Evolutionary conservation across 2,113 vertebrate species (phyloP).

Genomic region (Plecotus auritus): DNA sequence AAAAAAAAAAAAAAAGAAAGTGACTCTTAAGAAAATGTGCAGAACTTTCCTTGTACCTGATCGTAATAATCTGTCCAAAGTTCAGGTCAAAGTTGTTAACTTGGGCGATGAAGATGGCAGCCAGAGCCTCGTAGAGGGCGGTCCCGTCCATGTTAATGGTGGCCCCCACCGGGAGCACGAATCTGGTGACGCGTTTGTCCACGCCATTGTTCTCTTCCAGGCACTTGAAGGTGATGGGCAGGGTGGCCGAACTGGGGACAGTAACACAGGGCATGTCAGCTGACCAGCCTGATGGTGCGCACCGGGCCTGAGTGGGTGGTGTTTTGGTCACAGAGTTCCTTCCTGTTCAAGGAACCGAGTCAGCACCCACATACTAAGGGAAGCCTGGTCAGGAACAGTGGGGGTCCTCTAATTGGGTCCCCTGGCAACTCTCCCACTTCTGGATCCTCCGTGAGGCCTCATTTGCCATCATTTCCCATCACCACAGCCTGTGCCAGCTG

Average conservation of each 20-base stretch:
- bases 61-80: conserved; percentile 97
- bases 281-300: not conserved
- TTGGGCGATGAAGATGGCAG: conserved; percentile 97
- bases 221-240: conserved; percentile 96
- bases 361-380: not conserved
- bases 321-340: conserved; percentile 32
- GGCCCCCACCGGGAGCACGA: conserved; percentile 94
- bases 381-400: not conserved
- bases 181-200: conserved; percentile 95
- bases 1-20: no score
- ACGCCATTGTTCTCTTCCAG: conserved; percentile 95
- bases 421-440: not conserved
- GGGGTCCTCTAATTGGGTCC: not conserved
- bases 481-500: not conserved
- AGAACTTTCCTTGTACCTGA: conserved; percentile 85
- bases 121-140: conserved; percentile 94
- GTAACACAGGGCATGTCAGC: not conserved
- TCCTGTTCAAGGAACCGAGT: conserved; percentile 39
- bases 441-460: not conserved
- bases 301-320: not conserved
- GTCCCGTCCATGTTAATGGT: conserved; percentile 98
- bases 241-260: conserved; percentile 89
- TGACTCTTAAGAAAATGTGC: not conserved
- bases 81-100: conserved; percentile 95
- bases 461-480: not conserved